A percentile compares a stretch with the other conserved stretches of the same genome.
These are phyloP conservation scores for Bradypodion ventrale DNA, from an alignment of 2,797 vertebrate species.

Conservation along the genomic window DNA sequence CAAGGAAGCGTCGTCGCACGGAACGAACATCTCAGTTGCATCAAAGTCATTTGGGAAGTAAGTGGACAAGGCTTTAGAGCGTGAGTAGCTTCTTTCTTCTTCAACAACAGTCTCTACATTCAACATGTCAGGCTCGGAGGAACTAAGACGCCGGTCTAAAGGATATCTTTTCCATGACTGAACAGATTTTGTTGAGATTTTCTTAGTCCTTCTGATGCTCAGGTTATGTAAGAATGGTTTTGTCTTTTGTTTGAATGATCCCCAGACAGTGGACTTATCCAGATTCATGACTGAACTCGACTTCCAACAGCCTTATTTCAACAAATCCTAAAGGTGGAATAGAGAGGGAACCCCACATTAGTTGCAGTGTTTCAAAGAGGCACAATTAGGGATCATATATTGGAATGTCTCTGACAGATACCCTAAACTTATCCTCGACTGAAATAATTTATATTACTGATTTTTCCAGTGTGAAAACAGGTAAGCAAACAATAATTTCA, in stretches of 20 bases:
- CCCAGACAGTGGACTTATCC: slow-evolving; percentile 79
- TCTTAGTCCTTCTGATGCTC: slow-evolving; percentile 71
- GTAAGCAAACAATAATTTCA: slow-evolving; percentile 28
- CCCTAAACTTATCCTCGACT: slow-evolving; percentile 46
- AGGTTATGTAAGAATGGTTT: slow-evolving; percentile 74
- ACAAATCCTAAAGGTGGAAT: slow-evolving; percentile 47
- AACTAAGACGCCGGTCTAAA: slow-evolving; percentile 74
- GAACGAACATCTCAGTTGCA: slow-evolving; percentile 55
- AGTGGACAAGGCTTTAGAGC: slow-evolving; percentile 55
- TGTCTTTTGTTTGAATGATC: slow-evolving; percentile 77
- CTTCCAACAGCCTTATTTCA: slow-evolving; percentile 19
- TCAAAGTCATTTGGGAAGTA: slow-evolving; percentile 68
- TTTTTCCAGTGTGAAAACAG: neutral
- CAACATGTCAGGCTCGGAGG: slow-evolving; percentile 77
- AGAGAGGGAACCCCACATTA: slow-evolving; percentile 50
- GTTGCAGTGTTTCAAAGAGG: slow-evolving; percentile 36
- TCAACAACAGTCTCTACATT: slow-evolving; percentile 63
- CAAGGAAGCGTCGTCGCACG: slow-evolving; percentile 37
- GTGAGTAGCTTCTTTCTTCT: slow-evolving; percentile 48
- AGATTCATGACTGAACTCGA: slow-evolving; percentile 73
- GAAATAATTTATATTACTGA: slow-evolving; percentile 46
- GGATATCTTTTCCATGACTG: slow-evolving; percentile 50
- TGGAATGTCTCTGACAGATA: slow-evolving; percentile 52
- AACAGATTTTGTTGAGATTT: slow-evolving; percentile 60
- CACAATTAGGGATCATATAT: slow-evolving; percentile 47